A percentile compares a stretch with the other conserved stretches of the same genome.
Conservation (phyloP, 2,888 invertebrate species). For the Meteorus colon region DNA sequence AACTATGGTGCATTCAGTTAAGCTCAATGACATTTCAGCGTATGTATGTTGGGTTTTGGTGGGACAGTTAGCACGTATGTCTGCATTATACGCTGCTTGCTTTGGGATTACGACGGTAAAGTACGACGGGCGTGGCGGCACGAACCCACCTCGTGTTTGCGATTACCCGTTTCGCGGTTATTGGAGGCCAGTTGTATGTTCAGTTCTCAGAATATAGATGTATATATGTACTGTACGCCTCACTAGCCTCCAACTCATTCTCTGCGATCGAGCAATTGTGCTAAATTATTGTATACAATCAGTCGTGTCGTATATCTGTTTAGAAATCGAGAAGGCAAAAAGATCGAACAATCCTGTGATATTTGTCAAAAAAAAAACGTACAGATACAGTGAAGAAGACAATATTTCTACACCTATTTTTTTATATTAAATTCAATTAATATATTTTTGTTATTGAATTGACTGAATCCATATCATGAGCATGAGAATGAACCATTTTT, state of each 20-base stretch:
- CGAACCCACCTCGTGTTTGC: slow-evolving; percentile 57
- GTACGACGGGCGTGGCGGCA: slow-evolving; percentile 58
- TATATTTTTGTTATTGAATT: too few relatives aligned
- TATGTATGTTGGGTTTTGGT: slow-evolving; percentile 30
- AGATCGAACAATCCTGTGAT: background rate
- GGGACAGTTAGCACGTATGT: slow-evolving; percentile 63
- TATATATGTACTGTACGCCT: background rate
- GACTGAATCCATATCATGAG: too few relatives aligned
- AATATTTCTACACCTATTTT: too few relatives aligned
- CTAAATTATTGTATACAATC: slow-evolving; percentile 65
- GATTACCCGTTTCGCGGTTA: slow-evolving; percentile 66
- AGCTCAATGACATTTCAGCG: slow-evolving; percentile 19
- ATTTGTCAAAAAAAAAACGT: background rate
- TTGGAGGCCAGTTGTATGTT: slow-evolving; percentile 55
- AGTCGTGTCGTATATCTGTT: slow-evolving; percentile 54
- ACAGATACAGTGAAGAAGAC: too few relatives aligned
- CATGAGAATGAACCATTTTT: too few relatives aligned
- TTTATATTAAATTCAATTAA: too few relatives aligned
- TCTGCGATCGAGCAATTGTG: slow-evolving; percentile 61
- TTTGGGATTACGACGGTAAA: slow-evolving; percentile 66
- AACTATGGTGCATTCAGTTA: background rate
- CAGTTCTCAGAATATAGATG: background rate
- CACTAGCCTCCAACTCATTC: slow-evolving; percentile 28
- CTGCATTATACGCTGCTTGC: slow-evolving; percentile 68
- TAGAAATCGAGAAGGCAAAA: slow-evolving; percentile 4